Conservation (phyloP, 2,888 invertebrate species). For the Caenorhabditis imperialis region DNA sequence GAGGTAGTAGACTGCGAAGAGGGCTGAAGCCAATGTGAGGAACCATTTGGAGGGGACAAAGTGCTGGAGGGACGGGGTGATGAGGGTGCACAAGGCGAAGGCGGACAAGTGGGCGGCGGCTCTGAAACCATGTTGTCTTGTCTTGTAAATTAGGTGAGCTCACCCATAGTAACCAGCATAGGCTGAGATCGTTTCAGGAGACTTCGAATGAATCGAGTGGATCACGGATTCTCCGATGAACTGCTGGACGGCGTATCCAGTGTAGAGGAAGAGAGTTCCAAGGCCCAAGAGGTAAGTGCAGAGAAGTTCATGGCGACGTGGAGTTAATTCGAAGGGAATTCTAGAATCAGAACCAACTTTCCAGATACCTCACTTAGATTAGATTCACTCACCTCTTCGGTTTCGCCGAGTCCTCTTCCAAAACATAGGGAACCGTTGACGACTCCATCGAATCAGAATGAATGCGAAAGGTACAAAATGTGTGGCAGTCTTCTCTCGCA, state of each 20-base stretch:
- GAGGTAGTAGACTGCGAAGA: conserved; percentile 59
- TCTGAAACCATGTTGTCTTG: conserved; percentile 25
- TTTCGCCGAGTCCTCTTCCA: conserved; percentile 33
- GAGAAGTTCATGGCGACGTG: conserved; percentile 62
- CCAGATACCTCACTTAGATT: background rate
- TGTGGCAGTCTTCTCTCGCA: no score
- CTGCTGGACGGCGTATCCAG: conserved; percentile 53
- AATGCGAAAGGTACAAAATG: no score
- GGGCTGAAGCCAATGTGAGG: conserved; percentile 52
- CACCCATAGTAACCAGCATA: conserved; percentile 65
- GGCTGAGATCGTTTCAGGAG: conserved; percentile 54
- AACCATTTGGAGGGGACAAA: conserved; percentile 59
- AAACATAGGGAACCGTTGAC: conserved; percentile 48
- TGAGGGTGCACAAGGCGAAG: conserved; percentile 52
- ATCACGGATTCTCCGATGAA: conserved; percentile 60
- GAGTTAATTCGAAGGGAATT: conserved; percentile 56
- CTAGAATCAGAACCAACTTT: conserved; percentile 10
- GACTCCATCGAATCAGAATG: no score
- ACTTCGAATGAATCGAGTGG: conserved; percentile 54
- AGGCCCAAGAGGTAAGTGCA: conserved; percentile 55
- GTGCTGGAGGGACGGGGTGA: conserved; percentile 60
- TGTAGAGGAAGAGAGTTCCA: conserved; percentile 59
- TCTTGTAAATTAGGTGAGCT: background rate
- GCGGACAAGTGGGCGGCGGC: conserved; percentile 58
- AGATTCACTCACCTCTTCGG: conserved; percentile 28